phyloP scores from a whole-genome alignment of 1,140 invertebrate species.

The Gyrodactylus salaris region DNA sequence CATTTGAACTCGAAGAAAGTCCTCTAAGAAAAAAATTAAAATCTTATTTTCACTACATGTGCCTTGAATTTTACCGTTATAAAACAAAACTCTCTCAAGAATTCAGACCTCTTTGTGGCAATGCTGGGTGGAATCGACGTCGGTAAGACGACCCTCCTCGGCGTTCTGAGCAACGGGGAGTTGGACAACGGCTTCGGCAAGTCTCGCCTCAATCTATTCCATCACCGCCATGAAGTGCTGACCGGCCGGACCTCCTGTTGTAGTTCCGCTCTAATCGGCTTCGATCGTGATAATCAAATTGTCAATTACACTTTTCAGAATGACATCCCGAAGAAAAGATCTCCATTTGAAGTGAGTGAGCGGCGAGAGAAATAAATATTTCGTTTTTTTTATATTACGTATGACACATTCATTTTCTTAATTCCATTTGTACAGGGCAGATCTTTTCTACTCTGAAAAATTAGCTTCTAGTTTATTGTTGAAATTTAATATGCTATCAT shows the following conservation, averaged over 20 bases:
- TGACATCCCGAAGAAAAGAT: neutral
- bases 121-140: neutral
- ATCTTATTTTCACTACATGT: no score
- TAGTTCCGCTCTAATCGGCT: neutral
- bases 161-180: neutral
- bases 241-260: neutral
- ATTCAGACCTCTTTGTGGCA: neutral
- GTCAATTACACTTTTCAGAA: neutral
- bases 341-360: neutral
- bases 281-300: neutral
- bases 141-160: neutral
- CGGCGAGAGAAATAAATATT: no score
- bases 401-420: no score
- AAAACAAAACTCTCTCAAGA: neutral
- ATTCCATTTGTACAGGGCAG: no score
- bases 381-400: no score
- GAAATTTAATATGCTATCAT: no score
- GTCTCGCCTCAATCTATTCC: neutral
- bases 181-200: constrained; percentile 1
- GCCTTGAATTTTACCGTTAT: no score
- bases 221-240: neutral
- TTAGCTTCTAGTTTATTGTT: no score
- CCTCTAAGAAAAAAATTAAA: no score
- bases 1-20: no score
- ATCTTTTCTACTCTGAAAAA: no score